Base-by-base conservation (phyloP, 92 coral and sea anemone species). In the Palythoa caribaeorum region DNA sequence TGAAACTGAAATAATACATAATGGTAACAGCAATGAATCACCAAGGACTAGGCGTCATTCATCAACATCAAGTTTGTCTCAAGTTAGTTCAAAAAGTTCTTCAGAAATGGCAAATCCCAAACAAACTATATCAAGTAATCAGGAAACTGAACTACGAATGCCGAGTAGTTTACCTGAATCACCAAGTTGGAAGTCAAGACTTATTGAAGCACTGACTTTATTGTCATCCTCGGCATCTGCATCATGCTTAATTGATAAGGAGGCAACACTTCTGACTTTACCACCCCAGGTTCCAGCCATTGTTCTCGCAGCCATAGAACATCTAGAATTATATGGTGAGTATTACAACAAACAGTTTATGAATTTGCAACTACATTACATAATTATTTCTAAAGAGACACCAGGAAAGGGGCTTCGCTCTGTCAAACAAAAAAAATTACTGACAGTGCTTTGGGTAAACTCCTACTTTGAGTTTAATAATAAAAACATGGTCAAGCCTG, bases 161-260 rank as follows among this genome's bases (percentile, higher is more conserved):
- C 47, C 85, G 71, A 87, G 83, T 75, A 85, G 81, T 71, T 94
- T 92, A 48, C 84, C 92, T 65, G 98, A 90, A 62, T 91, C 98
- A 28, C 92, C 94, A n/a, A 89, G 85, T 47, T 94, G 98, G 98
- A 94, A 94, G 62, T 95, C 99, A 71, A 89, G 96, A 74, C 94
- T 97, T 20, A 92, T 97, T 63, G 99, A 97, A 50, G 99, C 99
- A 36, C 59, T 97, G 88, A 92, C 99, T 63, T 92, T 97, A 19
- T 86, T 92, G 86, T 95, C 98, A 36, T 94, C 99, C 16, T 97
- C 99, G 36, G 97, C 97, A 13, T 95, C 99, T 0, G 97, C 99
- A 80, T 92, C 99, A 5, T 95, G 97, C 89, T 89, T 97, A 76
- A 84, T 97, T 62, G 98, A 95, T 87, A 95, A 90, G 83, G 95